A percentile compares a stretch with the other conserved stretches of the same genome.
These are phyloP conservation scores for Drosophila meridionalis DNA, from an alignment of 2,888 invertebrate genomes.

Conservation along the genomic window DNA sequence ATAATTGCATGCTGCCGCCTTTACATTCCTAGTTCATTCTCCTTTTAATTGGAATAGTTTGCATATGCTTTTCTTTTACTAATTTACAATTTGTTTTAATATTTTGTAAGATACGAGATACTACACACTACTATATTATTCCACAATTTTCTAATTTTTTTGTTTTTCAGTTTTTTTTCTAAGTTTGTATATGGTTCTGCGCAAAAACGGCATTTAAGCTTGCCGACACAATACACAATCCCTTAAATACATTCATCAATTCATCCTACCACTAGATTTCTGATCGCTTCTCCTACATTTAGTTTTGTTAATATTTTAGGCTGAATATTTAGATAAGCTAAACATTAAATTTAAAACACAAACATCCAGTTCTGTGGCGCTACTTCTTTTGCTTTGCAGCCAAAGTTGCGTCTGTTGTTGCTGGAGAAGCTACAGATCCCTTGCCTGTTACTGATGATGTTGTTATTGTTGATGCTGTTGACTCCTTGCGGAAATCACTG, in stretches of 20 bases:
- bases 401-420: conserved; percentile 42
- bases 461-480: conserved; percentile 23
- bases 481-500: conserved; percentile 52
- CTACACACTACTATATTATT: conserved; percentile 63
- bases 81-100: conserved; percentile 63
- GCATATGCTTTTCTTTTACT: conserved; percentile 24
- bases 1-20: conserved; percentile 56
- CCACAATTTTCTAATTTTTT: conserved; percentile 62
- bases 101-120: conserved; percentile 50
- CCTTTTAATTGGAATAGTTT: conserved; percentile 54
- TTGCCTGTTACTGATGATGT: conserved; percentile 18
- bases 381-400: conserved; percentile 69
- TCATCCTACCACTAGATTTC: conserved; percentile 41
- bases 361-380: conserved; percentile 62
- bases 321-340: conserved; percentile 53
- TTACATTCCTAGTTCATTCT: conserved; percentile 47
- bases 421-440: conserved; percentile 7
- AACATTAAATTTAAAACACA: conserved; percentile 69
- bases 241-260: conserved; percentile 46
- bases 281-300: conserved; percentile 12
- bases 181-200: conserved; percentile 46
- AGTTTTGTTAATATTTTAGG: conserved; percentile 33
- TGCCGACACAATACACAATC: conserved; percentile 46
- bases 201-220: conserved; percentile 46
- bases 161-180: conserved; percentile 34